Percentiles rank a stretch among this genome's conserved stretches.
Conservation (phyloP, 2,797 vertebrate species). For the Parauchenoglanis ngamensis region DNA sequence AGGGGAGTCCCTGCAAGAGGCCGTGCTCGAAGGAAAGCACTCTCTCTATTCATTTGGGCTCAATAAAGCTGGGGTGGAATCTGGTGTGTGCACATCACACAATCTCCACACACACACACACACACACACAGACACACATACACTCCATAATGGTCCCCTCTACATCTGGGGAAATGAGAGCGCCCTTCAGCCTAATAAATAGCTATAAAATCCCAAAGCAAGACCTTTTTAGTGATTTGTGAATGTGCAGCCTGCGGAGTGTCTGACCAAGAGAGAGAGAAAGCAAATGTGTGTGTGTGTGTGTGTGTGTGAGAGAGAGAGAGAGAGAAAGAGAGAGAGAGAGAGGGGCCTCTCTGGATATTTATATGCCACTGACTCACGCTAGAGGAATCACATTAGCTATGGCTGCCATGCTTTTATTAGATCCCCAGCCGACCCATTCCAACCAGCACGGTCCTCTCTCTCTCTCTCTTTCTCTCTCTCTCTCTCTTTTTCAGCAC, state of each 20-base stretch:
- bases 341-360: slow-evolving; percentile 43
- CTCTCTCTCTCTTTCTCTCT: slow-evolving; percentile 19
- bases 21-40: slow-evolving; percentile 47
- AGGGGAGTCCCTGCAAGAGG: slow-evolving; percentile 49
- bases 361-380: slow-evolving; percentile 60
- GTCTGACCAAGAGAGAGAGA: slow-evolving; percentile 33
- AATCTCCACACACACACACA: slow-evolving; percentile 10
- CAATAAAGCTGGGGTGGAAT: slow-evolving; percentile 51
- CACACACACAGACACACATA: slow-evolving; percentile 1
- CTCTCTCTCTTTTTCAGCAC: slow-evolving; percentile 36
- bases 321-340: slow-evolving; percentile 19
- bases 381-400: slow-evolving; percentile 56
- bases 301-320: slow-evolving; percentile 11
- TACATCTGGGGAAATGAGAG: slow-evolving; percentile 47
- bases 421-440: slow-evolving; percentile 47
- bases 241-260: slow-evolving; percentile 33
- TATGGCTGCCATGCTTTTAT: slow-evolving; percentile 57
- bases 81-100: slow-evolving; percentile 30
- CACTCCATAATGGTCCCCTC: slow-evolving; percentile 39
- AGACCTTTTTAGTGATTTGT: slow-evolving; percentile 54
- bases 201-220: slow-evolving; percentile 50
- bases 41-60: slow-evolving; percentile 55
- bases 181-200: slow-evolving; percentile 55
- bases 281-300: background rate
- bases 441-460: slow-evolving; percentile 33